Percentiles rank a stretch among this genome's conserved stretches.
Evolutionary conservation across 2,113 vertebrate genomes (phyloP).

Genomic region (Thermophis baileyi): DNA sequence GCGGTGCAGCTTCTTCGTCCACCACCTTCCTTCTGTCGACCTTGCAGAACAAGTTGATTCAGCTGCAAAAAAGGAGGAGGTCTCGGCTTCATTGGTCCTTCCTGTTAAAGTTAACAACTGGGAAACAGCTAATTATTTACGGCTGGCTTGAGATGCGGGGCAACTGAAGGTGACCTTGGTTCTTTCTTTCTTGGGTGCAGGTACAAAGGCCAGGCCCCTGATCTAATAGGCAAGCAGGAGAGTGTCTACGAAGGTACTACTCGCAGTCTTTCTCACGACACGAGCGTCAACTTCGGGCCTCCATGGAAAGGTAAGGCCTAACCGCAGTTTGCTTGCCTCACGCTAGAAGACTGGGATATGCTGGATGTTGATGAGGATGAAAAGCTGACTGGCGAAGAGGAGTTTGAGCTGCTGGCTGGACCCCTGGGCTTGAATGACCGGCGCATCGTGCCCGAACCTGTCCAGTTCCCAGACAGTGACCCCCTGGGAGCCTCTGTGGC

Average conservation of each 20-base stretch:
- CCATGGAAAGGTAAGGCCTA: conserved; percentile 3
- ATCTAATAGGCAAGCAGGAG: conserved; percentile 96
- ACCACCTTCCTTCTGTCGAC: neutral
- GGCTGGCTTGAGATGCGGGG: neutral
- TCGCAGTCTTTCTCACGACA: neutral
- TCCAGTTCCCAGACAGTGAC: conserved; percentile 95
- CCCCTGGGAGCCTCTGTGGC: conserved; percentile 92
- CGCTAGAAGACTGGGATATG: conserved; percentile 98
- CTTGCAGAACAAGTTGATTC: neutral
- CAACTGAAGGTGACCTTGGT: neutral
- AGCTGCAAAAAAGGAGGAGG: neutral
- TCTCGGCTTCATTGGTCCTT: neutral
- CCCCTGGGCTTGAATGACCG: conserved; percentile 90
- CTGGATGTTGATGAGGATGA: conserved; percentile 93
- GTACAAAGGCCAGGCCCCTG: conserved; percentile 95
- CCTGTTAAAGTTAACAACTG: neutral
- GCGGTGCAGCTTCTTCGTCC: neutral
- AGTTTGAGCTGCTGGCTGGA: conserved; percentile 91
- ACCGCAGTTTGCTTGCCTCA: conserved; percentile 22
- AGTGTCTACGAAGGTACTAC: conserved; percentile 94
- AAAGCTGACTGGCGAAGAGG: conserved; percentile 93
- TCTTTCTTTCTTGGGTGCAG: conserved; percentile 64
- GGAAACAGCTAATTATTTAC: neutral
- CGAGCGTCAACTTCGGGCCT: neutral
- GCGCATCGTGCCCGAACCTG: conserved; percentile 87